Evolutionary conservation across 37 sponge, comb jelly and placozoan genomes (phyloP).

Genomic region (Hormiphora californensis): DNA sequence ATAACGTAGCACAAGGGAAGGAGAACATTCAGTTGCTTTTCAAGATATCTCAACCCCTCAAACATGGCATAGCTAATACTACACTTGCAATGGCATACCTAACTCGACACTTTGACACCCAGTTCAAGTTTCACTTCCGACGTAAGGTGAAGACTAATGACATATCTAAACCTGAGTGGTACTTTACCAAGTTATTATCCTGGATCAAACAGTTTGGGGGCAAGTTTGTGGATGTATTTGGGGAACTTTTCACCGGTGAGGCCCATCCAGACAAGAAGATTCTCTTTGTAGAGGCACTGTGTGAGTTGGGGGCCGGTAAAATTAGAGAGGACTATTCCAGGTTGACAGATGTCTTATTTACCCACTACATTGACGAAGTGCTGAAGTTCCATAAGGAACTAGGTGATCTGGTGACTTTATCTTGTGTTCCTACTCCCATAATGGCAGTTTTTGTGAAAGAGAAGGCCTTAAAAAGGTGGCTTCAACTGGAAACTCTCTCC

Average conservation of each 20-base stretch:
- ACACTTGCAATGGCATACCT: slow-evolving; percentile 18
- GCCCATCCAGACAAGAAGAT: neutral
- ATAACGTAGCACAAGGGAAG: neutral
- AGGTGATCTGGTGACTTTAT: neutral
- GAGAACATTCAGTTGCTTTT: slow-evolving; percentile 26
- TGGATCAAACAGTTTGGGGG: neutral
- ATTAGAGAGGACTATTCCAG: slow-evolving; percentile 5
- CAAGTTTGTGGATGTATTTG: neutral
- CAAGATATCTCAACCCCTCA: slow-evolving; percentile 1
- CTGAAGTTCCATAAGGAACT: slow-evolving; percentile 38
- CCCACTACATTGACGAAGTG: slow-evolving; percentile 44
- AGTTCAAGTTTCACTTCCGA: slow-evolving; percentile 44
- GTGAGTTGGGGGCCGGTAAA: slow-evolving; percentile 9
- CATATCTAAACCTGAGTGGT: slow-evolving; percentile 41
- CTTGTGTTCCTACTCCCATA: neutral
- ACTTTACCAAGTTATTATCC: slow-evolving; percentile 19
- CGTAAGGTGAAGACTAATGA: slow-evolving; percentile 46
- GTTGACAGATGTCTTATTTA: neutral
- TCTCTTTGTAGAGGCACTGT: neutral
- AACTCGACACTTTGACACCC: slow-evolving; percentile 13
- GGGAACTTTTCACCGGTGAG: neutral
- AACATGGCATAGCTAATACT: slow-evolving; percentile 33
- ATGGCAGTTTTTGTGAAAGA: neutral
- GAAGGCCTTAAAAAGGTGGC: neutral
- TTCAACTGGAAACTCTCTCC: slow-evolving; percentile 44